Evolutionary conservation across 1,140 invertebrate genomes (phyloP), one percentile per base, ranked within the genome.

Genomic region (Calycopis cecrops): DNA sequence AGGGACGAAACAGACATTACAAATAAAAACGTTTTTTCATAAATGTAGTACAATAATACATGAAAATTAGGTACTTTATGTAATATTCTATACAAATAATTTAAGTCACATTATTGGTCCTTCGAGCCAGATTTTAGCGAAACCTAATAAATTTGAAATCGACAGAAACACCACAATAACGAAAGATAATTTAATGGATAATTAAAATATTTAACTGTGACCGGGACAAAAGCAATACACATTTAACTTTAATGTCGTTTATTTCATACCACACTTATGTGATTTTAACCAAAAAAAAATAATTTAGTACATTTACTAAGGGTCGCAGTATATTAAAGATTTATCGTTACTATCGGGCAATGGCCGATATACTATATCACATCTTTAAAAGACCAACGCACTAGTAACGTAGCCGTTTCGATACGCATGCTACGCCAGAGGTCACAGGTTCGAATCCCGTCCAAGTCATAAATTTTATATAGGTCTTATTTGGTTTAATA

Each of bases 241-340:
- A 18, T 12, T 34, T 16, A n/a, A 44, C 40, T 28, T 49, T 49
- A 48, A 52, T 17, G 38, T 47, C 42, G 11, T 38, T 35, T 40
- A 18, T 11, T 82, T 76, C 78, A 77, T 82, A 72, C 71, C 73
- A 64, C 79, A 80, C 69, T 62, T 69, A 77, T 80, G 78, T 83
- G 79, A 82, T 82, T 79, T 74, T 67, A 78, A 84, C 71, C 82
- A 77, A 84, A 85, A 82, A 81, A 75, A 72, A 72, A 73, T 85
- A 82, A 73, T 79, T 82, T 78, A 64, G 51, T 60, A 33, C 55
- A 51, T 48, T 60, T 44, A 52, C 55, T 53, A 60, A 33, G 59
- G 21, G 52, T 60, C 59, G 55, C 52, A 60, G 51, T 47, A 34
- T 40, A 49, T 9, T 0, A 9, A 33, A 34, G 14, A 49, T 33